Conservation (phyloP, 2,888 invertebrate genomes). For the Thalpophila matura region DNA sequence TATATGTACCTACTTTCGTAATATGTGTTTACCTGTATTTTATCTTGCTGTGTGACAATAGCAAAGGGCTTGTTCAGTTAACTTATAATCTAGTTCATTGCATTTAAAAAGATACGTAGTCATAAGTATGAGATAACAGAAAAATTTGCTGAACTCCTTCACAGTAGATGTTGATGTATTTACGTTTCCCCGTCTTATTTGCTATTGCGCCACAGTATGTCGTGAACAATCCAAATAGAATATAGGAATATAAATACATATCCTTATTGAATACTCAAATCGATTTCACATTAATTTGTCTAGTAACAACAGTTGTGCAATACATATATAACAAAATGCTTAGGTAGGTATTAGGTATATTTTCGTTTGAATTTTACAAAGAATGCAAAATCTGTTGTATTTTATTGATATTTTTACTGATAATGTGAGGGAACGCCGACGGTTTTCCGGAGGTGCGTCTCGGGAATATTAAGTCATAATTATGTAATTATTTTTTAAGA, state of each 20-base stretch:
- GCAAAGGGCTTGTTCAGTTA: conserved; percentile 79
- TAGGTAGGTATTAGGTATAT: conserved; percentile 89
- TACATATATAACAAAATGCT: conserved; percentile 87
- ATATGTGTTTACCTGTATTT: conserved; percentile 84
- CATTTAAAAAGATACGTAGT: conserved; percentile 86
- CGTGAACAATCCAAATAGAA: conserved; percentile 84
- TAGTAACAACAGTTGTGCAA: conserved; percentile 89
- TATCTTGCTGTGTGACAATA: conserved; percentile 85
- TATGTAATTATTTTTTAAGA: conserved; percentile 89
- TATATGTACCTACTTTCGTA: conserved; percentile 82
- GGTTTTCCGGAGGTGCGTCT: conserved; percentile 74
- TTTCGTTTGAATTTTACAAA: conserved; percentile 88
- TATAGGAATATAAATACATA: conserved; percentile 88
- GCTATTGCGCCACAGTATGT: conserved; percentile 85
- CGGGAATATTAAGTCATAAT: conserved; percentile 87
- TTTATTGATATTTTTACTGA: conserved; percentile 88
- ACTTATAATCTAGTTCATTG: conserved; percentile 82
- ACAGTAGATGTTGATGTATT: conserved; percentile 73
- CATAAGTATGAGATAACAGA: conserved; percentile 77
- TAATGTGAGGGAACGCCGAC: conserved; percentile 73
- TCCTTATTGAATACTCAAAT: conserved; percentile 89
- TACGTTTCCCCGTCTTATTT: conserved; percentile 70
- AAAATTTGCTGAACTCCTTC: conserved; percentile 74
- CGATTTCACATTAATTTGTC: conserved; percentile 83
- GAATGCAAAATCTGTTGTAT: conserved; percentile 89